Percentiles rank a stretch among this genome's conserved stretches.
Conservation (phyloP, 2,888 invertebrate genomes). For the Epsilonema sp. region DNA sequence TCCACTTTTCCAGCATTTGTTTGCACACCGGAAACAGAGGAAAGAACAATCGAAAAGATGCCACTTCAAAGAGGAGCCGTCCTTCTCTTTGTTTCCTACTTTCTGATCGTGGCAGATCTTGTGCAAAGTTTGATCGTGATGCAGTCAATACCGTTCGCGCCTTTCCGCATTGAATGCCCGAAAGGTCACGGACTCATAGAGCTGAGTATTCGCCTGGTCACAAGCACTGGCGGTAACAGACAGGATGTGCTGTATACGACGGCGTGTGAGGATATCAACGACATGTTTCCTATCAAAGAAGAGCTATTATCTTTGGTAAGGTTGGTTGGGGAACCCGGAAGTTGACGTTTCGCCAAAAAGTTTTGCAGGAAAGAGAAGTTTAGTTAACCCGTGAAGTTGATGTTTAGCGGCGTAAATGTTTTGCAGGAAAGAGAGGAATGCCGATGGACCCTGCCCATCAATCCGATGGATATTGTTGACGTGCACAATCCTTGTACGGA, state of each 20-base stretch:
- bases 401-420: no score
- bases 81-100: no score
- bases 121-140: no score
- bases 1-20: no score
- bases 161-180: constrained; percentile 5
- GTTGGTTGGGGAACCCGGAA: background rate
- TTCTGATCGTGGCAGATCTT: no score
- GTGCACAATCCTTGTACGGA: constrained; percentile 11
- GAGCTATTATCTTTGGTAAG: background rate
- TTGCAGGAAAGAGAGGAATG: constrained; percentile 7
- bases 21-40: no score
- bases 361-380: background rate
- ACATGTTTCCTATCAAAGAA: constrained; percentile 2
- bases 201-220: background rate
- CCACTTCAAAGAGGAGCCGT: no score
- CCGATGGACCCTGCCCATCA: constrained; percentile 1
- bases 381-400: no score
- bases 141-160: constrained; percentile 7
- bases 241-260: constrained; percentile 4
- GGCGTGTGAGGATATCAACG: background rate
- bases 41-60: no score
- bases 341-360: background rate
- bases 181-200: constrained; percentile 1
- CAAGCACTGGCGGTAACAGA: background rate
- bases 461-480: background rate